These are phyloP conservation scores for Hylomyscus alleni DNA, from an alignment of 2,797 vertebrate genomes.

Conservation along the genomic window DNA sequence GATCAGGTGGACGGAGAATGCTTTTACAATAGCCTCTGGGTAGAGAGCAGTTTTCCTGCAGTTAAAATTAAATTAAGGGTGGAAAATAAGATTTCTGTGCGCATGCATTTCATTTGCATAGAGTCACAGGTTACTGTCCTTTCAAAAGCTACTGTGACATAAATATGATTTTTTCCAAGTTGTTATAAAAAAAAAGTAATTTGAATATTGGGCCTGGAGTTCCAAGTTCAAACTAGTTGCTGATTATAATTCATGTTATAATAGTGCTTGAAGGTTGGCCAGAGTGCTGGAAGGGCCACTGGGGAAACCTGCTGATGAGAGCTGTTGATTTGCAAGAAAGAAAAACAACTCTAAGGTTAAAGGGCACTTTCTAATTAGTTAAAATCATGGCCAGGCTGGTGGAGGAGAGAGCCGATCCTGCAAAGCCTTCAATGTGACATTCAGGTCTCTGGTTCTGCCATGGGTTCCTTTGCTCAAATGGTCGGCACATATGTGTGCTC, in stretches of 20 bases:
- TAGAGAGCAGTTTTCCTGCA: neutral
- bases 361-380: constrained; percentile 28
- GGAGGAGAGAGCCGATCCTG: neutral
- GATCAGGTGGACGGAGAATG: neutral
- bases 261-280: constrained; percentile 8
- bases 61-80: constrained; percentile 37
- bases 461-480: neutral
- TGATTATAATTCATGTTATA: constrained; percentile 38
- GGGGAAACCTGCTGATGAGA: constrained; percentile 8
- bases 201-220: constrained; percentile 33
- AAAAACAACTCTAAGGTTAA: neutral
- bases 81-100: constrained; percentile 32
- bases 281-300: neutral
- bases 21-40: neutral
- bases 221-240: constrained; percentile 60
- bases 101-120: neutral
- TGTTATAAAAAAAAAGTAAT: constrained; percentile 35
- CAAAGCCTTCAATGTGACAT: neutral
- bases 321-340: constrained; percentile 42
- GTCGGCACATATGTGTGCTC: neutral
- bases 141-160: constrained; percentile 8
- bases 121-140: constrained; percentile 32
- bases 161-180: constrained; percentile 45
- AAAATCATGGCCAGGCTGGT: neutral
- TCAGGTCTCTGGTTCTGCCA: neutral